Base-by-base conservation (phyloP, 2,888 invertebrate species). In the Pammene aurita region DNA sequence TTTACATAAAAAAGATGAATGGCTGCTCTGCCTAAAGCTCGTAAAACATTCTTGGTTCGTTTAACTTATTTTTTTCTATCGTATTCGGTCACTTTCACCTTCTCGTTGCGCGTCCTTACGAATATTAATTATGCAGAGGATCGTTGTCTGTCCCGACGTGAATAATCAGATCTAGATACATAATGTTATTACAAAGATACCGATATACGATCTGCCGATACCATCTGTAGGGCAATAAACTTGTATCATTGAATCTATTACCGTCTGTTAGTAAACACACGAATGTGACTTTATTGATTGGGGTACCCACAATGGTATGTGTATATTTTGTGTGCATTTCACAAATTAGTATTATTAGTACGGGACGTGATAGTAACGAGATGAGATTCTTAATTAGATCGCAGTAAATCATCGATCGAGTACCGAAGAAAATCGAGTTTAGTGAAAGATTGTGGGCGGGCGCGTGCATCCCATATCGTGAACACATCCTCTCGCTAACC, bases 1-100 rank as follows among this genome's bases (percentile, higher is more conserved):
- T 92, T 91, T 88, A 90, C 87, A 90, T 91, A 90, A 92, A 92
- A 91, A 91, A 91, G 92, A 92, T 89, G 89, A 89, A 92, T 89
- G 89, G 90, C 83, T 82, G 78, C 78, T 83, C 79, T 82, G 90
- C 90, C 89, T 88, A 80, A 83, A 89, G 92, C 87, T 83, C 83
- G 81, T 87, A 88, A 85, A 88, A 82, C 83, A 83, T 87, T 88
- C 83, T 87, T 80, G 85, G 86, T 84, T 82, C 84, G 83, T 85
- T 85, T 84, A 81, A 81, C 80, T 76, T 83, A 80, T 87, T 90
- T 87, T n/a, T 90, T 89, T 89, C 87, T 89, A 88, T 86, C 78
- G 82, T 77, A 81, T 78, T 78, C 73, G 80, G 82, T 77, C 86
- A 92, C 90, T 92, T 92, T 92, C 92, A 88, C 90, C 86, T 88